Base-by-base conservation (phyloP, 2,888 invertebrate genomes). In the Acronicta aceris region DNA sequence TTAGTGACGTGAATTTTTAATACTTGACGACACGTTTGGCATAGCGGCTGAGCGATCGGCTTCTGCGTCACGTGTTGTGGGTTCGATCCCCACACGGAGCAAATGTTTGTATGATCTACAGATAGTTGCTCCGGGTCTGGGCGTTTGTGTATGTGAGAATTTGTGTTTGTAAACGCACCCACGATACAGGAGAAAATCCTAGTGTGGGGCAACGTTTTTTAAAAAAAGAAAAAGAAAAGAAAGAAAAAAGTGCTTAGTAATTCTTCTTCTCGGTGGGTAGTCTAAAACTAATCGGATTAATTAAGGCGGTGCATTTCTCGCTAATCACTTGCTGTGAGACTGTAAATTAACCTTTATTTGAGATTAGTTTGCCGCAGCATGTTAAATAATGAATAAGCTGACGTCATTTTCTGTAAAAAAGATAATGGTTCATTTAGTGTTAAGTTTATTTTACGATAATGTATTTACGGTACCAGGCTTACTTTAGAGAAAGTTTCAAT, bases 401-500 rank as follows among this genome's bases (percentile, higher is more conserved):
- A 50, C 0, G 62, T n/a, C 69, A 65, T 69, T 50, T 36, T 38
- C 69, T 65, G 65, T 6, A 65, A 54, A 6, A 45, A 17, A 30
- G 5, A 12, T 5, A 5, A n/a, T 13, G 10, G n/a, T n/a, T n/a
- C 13, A 25, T 6, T 0, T 25, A 7, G 2, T 12, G 13, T 43
- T 13, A 13, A 43, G 43, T 43, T 25, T 25, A 43, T 43, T 17
- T 12, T 43, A 13, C 21, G 12, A 43, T 2, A 6, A 21, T 33
- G 5, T 48, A 48, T 33, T 48, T 48, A 36, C 47, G 12, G 17
- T 15, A 3, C n/a, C 27, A 27, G 12, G 47, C 85, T 86, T 80
- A 92, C 92, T 50, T 81, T 83, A 8, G 90, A 84, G 79, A 88
- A 92, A 1, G 92, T 92, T 75, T 90, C 77, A 33, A 93, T 59